phyloP scores from a whole-genome alignment of 2,113 vertebrate genomes.

The Oreocharis arfaki region DNA sequence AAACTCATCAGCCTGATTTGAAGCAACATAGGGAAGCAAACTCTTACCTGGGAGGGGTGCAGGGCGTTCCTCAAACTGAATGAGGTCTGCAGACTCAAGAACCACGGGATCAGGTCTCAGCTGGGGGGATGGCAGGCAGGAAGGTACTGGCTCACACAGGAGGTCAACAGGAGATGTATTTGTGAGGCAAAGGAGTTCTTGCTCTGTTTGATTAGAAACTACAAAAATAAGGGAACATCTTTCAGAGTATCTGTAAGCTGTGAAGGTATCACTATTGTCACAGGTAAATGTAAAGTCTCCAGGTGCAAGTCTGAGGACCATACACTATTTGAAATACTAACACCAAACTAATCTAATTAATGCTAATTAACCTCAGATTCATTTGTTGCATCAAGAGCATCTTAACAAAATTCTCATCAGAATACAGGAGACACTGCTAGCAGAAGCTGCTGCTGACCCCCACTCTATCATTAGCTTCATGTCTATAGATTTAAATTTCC shows the following conservation, averaged over 20 bases:
- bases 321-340: not conserved
- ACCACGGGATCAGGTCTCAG: constrained; percentile 88
- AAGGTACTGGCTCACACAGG: constrained; percentile 91
- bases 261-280: not conserved
- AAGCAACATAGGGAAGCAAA: not conserved
- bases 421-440: not conserved
- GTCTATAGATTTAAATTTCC: too few relatives aligned
- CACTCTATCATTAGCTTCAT: not conserved
- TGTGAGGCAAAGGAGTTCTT: constrained; percentile 83
- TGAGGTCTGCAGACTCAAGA: constrained; percentile 82
- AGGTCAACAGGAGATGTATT: constrained; percentile 84
- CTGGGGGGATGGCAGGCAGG: constrained; percentile 91
- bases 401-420: not conserved
- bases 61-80: constrained; percentile 85
- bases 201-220: constrained; percentile 74
- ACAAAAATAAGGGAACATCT: not conserved
- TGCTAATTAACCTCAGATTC: not conserved
- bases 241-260: not conserved
- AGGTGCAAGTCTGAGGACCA: not conserved
- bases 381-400: not conserved
- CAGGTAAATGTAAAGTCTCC: not conserved
- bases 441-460: not conserved
- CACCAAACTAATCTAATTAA: not conserved
- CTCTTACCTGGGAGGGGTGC: constrained; percentile 62
- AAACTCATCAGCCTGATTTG: not conserved